These are phyloP conservation scores for Lepidurus arcticus DNA, from an alignment of 1,140 invertebrate species.

Conservation along the genomic window DNA sequence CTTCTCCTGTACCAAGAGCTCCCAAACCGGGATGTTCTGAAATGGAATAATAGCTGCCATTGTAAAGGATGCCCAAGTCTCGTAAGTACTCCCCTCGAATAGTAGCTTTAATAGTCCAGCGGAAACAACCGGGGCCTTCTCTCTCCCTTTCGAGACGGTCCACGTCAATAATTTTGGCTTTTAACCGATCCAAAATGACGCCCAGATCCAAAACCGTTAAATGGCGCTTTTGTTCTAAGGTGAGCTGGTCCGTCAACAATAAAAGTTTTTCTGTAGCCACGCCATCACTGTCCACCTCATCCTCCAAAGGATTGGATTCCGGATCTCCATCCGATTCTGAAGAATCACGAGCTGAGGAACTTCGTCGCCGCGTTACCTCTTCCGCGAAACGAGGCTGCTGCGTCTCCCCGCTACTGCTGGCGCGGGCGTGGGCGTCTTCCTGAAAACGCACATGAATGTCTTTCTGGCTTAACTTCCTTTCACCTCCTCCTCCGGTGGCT, in stretches of 20 bases:
- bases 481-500: conserved; percentile 33
- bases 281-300: conserved; percentile 51
- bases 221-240: conserved; percentile 82
- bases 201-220: conserved; percentile 91
- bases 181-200: conserved; percentile 83
- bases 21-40: conserved; percentile 76
- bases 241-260: conserved; percentile 82
- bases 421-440: conserved; percentile 46
- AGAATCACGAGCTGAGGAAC: conserved; percentile 53
- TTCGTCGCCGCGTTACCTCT: not conserved
- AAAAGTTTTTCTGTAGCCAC: conserved; percentile 82
- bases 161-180: conserved; percentile 87
- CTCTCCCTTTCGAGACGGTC: conserved; percentile 81
- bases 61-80: conserved; percentile 88
- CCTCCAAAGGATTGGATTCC: conserved; percentile 69
- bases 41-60: conserved; percentile 90
- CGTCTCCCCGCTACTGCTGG: conserved; percentile 40
- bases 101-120: conserved; percentile 89
- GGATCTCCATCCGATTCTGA: conserved; percentile 82
- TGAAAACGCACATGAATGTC: conserved; percentile 62
- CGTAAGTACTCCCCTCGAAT: conserved; percentile 80
- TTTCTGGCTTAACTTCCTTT: conserved; percentile 32
- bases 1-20: not conserved
- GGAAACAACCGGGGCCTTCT: conserved; percentile 85
- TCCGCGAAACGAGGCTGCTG: conserved; percentile 29